phyloP scores from a whole-genome alignment of 2,113 vertebrate species.

The Perca flavescens region DNA sequence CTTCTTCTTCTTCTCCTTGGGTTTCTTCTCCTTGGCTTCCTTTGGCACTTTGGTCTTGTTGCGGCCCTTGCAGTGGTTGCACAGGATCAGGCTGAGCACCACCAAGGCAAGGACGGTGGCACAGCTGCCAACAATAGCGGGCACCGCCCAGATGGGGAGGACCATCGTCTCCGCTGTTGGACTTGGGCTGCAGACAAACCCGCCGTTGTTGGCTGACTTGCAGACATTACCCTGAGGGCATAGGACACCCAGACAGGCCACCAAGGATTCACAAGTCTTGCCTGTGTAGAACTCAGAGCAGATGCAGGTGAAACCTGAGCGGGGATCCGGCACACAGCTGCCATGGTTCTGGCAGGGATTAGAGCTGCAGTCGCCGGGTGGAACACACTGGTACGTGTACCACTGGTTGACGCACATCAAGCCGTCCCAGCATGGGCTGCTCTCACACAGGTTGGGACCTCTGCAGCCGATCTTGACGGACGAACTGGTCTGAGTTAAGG shows the following conservation, averaged over 20 bases:
- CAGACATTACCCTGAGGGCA: constrained; percentile 89
- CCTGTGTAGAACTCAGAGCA: constrained; percentile 91
- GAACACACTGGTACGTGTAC: constrained; percentile 94
- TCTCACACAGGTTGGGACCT: constrained; percentile 94
- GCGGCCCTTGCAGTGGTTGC: constrained; percentile 92
- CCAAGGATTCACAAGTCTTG: constrained; percentile 87
- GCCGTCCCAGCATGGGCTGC: constrained; percentile 92
- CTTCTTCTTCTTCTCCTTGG: constrained; percentile 95
- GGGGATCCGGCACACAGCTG: constrained; percentile 88
- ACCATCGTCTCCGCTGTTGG: constrained; percentile 81
- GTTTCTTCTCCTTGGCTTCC: constrained; percentile 89
- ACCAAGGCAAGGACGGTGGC: constrained; percentile 92
- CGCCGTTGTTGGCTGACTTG: constrained; percentile 80
- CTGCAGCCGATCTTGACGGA: constrained; percentile 93
- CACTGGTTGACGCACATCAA: constrained; percentile 96
- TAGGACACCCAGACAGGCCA: constrained; percentile 90
- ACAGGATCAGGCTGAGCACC: constrained; percentile 94
- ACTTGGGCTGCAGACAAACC: constrained; percentile 85
- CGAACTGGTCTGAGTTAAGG: constrained; percentile 88
- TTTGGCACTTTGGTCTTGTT: constrained; percentile 87
- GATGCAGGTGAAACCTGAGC: constrained; percentile 87
- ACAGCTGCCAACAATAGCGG: constrained; percentile 95
- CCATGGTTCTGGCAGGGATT: constrained; percentile 93
- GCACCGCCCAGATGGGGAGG: constrained; percentile 96
- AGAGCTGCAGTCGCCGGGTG: constrained; percentile 91